Conservation (phyloP, 2,113 vertebrate species). For the Bagarius yarrelli region DNA sequence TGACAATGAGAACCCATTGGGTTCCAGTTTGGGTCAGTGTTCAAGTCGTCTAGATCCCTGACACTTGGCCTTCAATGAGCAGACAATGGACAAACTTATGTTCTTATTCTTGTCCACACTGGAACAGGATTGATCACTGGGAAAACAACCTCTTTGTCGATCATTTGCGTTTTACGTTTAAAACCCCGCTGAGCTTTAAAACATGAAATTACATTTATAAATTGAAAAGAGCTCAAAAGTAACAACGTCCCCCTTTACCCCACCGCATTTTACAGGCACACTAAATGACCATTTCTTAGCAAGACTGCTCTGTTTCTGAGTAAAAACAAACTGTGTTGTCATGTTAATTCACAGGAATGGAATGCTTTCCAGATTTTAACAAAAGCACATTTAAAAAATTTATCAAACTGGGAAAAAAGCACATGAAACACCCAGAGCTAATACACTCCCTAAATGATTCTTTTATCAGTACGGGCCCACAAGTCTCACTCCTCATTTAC, state of each 20-base stretch:
- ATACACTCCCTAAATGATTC: not conserved
- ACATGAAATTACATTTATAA: not conserved
- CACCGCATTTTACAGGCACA: slow-evolving; percentile 30
- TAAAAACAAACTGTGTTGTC: slow-evolving; percentile 59
- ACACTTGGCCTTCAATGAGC: slow-evolving; percentile 64
- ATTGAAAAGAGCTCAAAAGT: not conserved
- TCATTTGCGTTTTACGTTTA: not conserved
- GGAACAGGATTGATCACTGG: slow-evolving; percentile 19
- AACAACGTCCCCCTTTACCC: not conserved
- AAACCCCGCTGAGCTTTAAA: not conserved
- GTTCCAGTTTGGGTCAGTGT: slow-evolving; percentile 70
- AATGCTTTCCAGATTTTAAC: slow-evolving; percentile 48
- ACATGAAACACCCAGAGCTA: not conserved
- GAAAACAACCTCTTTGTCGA: not conserved
- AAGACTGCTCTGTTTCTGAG: slow-evolving; percentile 33
- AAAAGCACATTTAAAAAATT: not conserved
- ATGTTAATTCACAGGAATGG: slow-evolving; percentile 47
- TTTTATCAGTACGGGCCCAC: not conserved
- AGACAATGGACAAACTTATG: slow-evolving; percentile 50
- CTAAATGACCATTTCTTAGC: slow-evolving; percentile 53
- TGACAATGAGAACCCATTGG: slow-evolving; percentile 64
- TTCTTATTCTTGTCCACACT: slow-evolving; percentile 19
- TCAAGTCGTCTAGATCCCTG: slow-evolving; percentile 61
- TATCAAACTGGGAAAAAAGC: not conserved
- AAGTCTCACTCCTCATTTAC: not conserved